Conservation (phyloP, 2,888 invertebrate species). For the Sclerodermus sp. region DNA sequence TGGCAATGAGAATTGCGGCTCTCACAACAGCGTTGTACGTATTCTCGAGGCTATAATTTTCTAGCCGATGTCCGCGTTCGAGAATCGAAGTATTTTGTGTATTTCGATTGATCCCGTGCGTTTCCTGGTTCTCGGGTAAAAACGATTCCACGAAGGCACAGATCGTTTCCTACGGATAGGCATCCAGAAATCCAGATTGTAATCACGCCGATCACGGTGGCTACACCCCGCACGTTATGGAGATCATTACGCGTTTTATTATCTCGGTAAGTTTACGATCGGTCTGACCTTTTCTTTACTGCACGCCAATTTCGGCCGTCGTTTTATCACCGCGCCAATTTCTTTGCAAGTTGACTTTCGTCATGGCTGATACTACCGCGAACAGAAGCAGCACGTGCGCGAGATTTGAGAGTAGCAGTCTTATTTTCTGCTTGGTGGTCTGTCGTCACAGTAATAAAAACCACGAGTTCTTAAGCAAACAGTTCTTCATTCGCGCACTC, state of each 20-base stretch:
- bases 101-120: neutral
- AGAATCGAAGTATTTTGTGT: neutral
- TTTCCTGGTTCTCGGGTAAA: neutral
- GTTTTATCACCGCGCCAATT: slow-evolving; percentile 14
- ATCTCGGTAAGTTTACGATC: slow-evolving; percentile 36
- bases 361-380: neutral
- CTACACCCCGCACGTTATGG: slow-evolving; percentile 20
- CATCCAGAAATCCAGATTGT: slow-evolving; percentile 7
- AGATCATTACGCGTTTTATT: slow-evolving; percentile 32
- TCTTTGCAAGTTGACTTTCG: neutral
- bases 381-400: too few species aligned
- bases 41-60: neutral
- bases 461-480: neutral
- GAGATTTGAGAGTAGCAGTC: too few species aligned
- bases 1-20: too few species aligned
- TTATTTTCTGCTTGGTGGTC: too few species aligned
- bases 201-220: slow-evolving; percentile 13
- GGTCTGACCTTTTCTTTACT: slow-evolving; percentile 33
- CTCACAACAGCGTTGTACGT: too few species aligned
- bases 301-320: slow-evolving; percentile 25
- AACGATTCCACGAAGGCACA: neutral
- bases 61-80: neutral
- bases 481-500: neutral
- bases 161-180: slow-evolving; percentile 1
- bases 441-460: neutral